Evolutionary conservation across 2,797 vertebrate genomes (phyloP).

Genomic region (Neoniphon sammara): DNA sequence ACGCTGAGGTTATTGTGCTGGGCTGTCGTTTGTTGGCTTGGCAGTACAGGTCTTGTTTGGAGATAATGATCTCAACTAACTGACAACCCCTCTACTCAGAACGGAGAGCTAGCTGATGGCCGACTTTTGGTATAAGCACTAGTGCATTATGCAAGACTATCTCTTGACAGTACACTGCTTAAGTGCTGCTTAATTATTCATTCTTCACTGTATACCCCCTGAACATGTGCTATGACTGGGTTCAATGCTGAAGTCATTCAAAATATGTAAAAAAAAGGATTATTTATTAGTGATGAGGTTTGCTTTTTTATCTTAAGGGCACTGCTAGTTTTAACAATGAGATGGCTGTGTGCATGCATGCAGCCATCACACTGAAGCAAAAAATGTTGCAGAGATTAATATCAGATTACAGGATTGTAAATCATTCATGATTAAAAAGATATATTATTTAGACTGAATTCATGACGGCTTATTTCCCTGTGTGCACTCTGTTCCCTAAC

Average conservation of each 20-base stretch:
- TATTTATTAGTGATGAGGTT: background rate
- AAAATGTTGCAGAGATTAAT: background rate
- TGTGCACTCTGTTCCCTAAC: slow-evolving; percentile 3
- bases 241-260: background rate
- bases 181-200: slow-evolving; percentile 29
- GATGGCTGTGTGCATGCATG: background rate
- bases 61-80: slow-evolving; percentile 67
- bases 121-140: slow-evolving; percentile 28
- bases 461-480: slow-evolving; percentile 11
- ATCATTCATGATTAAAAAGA: slow-evolving; percentile 12
- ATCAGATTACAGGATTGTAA: slow-evolving; percentile 28
- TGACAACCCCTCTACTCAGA: slow-evolving; percentile 56
- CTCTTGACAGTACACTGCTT: slow-evolving; percentile 33
- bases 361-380: background rate
- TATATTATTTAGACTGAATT: slow-evolving; percentile 1
- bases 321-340: background rate
- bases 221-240: background rate
- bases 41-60: slow-evolving; percentile 55
- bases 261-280: background rate
- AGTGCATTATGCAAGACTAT: slow-evolving; percentile 48
- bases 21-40: slow-evolving; percentile 60
- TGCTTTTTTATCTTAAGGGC: background rate
- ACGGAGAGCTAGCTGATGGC: slow-evolving; percentile 38
- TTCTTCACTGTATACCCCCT: slow-evolving; percentile 14
- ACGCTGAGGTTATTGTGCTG: slow-evolving; percentile 45